Base-by-base conservation (phyloP, 2,797 vertebrate genomes). In the Momotus momota region DNA sequence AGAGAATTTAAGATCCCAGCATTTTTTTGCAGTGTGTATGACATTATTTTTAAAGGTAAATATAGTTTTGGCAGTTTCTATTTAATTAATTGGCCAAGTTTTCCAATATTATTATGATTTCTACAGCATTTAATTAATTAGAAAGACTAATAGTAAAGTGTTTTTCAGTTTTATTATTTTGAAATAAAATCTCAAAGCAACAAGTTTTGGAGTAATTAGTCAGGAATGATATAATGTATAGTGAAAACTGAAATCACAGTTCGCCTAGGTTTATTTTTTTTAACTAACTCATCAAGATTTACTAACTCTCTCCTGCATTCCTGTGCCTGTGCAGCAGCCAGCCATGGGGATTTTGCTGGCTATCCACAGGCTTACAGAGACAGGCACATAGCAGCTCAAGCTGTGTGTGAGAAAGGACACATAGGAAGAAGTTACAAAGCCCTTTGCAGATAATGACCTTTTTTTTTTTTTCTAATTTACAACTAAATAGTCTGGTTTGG, bases 401-500 rank as follows among this genome's bases (percentile, higher is more conserved):
- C 43, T 82, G 20, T 19, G 35, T 72, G 72, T 87, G 81, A 71
- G 65, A 89, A 91, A 55, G 60, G 67, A 78, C 61, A 45, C 18
- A 8, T 1, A 46, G 38, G 40, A 92, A 77, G 31, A 67, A 82
- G 11, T 62, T 61, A 86, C 52, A 91, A 78, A 86, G 80, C 48
- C 45, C 26, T 74, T 80, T 87, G 43, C 64, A 81, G 67, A 71
- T 52, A 85, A 83, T n/a, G 38, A 55, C 33, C 12, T 2, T n/a
- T 48, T 60, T 49, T 49, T 62, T 87, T 64, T 87, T 86, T 84
- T 8, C 67, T 81, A 49, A 83, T 93, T 96, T 94, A 46, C 13
- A 91, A 8, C 13, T 57, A 81, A 80, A 72, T 79, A 45, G 51
- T 45, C 43, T 69, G 31, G 12, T 73, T 80, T 88, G 35, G 35